Percentiles rank a stretch among this genome's conserved stretches.
Conservation (phyloP, 2,797 vertebrate genomes). For the Helicolenus hilgendorfi region DNA sequence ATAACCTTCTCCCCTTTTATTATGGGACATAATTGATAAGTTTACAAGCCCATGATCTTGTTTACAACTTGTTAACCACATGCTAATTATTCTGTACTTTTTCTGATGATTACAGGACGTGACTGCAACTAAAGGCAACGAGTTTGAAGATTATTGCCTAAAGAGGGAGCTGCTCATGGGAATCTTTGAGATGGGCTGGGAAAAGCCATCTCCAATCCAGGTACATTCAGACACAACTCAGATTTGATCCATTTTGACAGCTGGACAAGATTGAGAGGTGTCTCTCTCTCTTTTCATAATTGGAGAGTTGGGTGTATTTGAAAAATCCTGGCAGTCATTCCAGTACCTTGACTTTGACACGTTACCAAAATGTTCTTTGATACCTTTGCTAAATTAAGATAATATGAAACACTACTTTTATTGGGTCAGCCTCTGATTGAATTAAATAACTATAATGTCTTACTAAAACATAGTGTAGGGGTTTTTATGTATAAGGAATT, state of each 20-base stretch:
- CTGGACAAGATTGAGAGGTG: background rate
- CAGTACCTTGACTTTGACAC: background rate
- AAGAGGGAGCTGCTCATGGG: conserved; percentile 99
- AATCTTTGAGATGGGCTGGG: conserved; percentile 99
- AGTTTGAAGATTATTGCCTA: conserved; percentile 99
- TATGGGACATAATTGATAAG: background rate
- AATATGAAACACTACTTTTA: background rate
- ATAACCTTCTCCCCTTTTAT: background rate
- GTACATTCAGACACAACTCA: conserved; percentile 77
- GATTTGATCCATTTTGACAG: background rate
- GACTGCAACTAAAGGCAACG: conserved; percentile 99
- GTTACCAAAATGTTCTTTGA: background rate
- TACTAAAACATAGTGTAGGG: background rate
- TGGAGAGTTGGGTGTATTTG: background rate
- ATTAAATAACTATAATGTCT: background rate
- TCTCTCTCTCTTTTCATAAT: background rate
- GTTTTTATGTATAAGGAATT: background rate
- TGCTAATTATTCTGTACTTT: background rate
- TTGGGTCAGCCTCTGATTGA: too few relatives aligned
- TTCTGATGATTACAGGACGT: conserved; percentile 92
- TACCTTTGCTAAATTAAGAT: background rate
- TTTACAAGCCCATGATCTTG: background rate
- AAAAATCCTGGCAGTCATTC: background rate
- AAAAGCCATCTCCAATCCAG: conserved; percentile 99
- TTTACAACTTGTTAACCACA: background rate